Evolutionary conservation across 2,113 vertebrate genomes (phyloP), one percentile per base, ranked within the genome.

Genomic region (Aleadryas rufinucha): DNA sequence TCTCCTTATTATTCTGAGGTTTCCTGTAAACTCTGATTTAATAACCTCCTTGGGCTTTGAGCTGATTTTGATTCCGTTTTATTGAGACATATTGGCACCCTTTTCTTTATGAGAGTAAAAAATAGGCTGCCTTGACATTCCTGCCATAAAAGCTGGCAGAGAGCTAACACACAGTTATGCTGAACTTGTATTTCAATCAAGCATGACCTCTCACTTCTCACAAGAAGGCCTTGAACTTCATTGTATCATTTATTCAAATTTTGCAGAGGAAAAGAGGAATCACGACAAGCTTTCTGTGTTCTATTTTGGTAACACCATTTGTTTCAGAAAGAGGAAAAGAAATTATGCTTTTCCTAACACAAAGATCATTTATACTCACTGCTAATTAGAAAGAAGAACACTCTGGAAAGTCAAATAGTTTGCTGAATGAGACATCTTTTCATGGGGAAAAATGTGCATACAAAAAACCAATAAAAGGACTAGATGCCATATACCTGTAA

Each of bases 1-100:
- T 59, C 77, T 84, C 52, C 45, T 42, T 52, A 21, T 17, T 81
- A 8, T 60, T 57, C 61, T 44, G 47, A 78, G 37, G 30, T 78
- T 80, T 90, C 89, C 68, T 71, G 87, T 41, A 84, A 89, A 61
- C 59, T 83, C 59, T 41, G 76, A 84, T 84, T 93, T 88, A 95
- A 77, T 56, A 81, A 88, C 60, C 59, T 86, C 71, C 30, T 70
- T 90, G 82, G 87, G 71, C 84, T 90, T 74, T 83, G 59, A 87
- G 33, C 59, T 90, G 71, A 86, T 90, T 83, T 80, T 87, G 66
- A 86, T 70, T 88, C 45, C 16, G 39, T 86, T 95, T 92, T 80
- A 93, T 60, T 76, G 56, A 91, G 87, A 95, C 52, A 30, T 60
- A 90, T 42, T n/a, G 76, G 64, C 44, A 84, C 68, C 15, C 56